Evolutionary conservation across 2,888 invertebrate species (phyloP).

Genomic region (Caenorhabditis plicata): DNA sequence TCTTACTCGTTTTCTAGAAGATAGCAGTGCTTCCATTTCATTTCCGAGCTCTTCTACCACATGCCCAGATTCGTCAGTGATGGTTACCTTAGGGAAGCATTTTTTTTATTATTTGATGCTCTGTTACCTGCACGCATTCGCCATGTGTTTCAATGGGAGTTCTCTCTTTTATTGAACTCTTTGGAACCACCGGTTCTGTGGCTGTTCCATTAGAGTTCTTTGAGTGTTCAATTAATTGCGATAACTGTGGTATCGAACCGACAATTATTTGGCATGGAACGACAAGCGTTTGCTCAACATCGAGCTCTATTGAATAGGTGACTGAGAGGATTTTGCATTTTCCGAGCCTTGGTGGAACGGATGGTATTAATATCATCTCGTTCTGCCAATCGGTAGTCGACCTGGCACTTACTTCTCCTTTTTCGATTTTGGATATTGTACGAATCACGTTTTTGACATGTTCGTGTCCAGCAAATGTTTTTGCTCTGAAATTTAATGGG

Average conservation of each 20-base stretch:
- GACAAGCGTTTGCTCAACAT: constrained; percentile 47
- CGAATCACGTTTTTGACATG: constrained; percentile 50
- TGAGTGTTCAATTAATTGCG: constrained; percentile 50
- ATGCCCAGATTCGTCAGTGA: constrained; percentile 56
- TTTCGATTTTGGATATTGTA: constrained; percentile 42
- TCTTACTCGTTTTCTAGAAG: constrained; percentile 60
- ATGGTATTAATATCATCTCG: constrained; percentile 52
- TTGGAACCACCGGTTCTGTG: constrained; percentile 14
- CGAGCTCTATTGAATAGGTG: constrained; percentile 57
- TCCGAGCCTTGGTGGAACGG: constrained; percentile 59
- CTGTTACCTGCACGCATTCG: constrained; percentile 28
- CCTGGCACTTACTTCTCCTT: constrained; percentile 33
- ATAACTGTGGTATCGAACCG: constrained; percentile 63
- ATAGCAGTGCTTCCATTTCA: constrained; percentile 54
- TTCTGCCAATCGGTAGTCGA: constrained; percentile 36
- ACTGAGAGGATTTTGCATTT: constrained; percentile 62
- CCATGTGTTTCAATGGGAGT: constrained; percentile 34
- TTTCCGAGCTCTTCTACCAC: constrained; percentile 47
- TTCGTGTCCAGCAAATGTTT: constrained; percentile 64
- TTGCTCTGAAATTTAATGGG: constrained; percentile 54
- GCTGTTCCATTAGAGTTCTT: constrained; percentile 31
- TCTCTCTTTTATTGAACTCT: constrained; percentile 39
- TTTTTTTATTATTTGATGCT: not conserved
- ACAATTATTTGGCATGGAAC: constrained; percentile 53
- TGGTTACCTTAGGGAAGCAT: constrained; percentile 40